Conservation (phyloP, 2,113 vertebrate species). For the Trogon melanurus region DNA sequence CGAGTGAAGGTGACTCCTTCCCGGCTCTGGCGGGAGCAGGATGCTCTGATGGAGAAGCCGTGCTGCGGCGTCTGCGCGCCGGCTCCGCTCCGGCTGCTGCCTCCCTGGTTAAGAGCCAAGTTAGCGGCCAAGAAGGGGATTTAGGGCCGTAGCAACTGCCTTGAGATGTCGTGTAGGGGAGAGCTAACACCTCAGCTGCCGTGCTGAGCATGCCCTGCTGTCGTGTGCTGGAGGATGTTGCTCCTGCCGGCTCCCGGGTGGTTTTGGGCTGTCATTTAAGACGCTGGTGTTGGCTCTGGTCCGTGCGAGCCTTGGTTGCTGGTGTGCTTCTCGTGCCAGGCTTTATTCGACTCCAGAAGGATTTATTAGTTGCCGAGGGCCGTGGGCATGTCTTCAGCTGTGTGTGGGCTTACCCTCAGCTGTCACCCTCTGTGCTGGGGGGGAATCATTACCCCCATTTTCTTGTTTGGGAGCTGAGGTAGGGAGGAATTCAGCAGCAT, state of each 20-base stretch:
- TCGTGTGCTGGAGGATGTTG: fast-evolving
- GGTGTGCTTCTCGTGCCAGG: neutral
- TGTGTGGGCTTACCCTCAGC: neutral
- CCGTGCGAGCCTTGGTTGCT: neutral
- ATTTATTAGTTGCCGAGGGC: neutral
- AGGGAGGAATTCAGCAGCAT: neutral
- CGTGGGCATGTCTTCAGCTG: neutral
- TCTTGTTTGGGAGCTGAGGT: neutral
- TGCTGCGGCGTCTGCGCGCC: neutral
- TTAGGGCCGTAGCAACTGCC: neutral
- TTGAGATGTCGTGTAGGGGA: neutral
- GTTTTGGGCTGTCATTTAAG: neutral
- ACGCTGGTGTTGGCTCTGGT: neutral
- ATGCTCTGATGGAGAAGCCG: neutral
- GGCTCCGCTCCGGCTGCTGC: neutral
- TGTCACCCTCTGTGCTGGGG: neutral
- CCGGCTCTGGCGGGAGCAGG: neutral
- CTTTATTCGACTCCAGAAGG: neutral
- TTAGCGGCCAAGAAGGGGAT: fast-evolving
- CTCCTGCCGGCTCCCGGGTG: neutral
- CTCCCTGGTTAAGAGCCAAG: neutral
- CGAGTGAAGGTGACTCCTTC: slow-evolving; percentile 33
- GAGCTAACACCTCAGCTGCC: neutral
- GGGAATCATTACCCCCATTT: fast-evolving
- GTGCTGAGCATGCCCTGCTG: neutral